These are phyloP conservation scores for Chironomus tepperi DNA, from an alignment of 1,140 invertebrate species.

Conservation along the genomic window DNA sequence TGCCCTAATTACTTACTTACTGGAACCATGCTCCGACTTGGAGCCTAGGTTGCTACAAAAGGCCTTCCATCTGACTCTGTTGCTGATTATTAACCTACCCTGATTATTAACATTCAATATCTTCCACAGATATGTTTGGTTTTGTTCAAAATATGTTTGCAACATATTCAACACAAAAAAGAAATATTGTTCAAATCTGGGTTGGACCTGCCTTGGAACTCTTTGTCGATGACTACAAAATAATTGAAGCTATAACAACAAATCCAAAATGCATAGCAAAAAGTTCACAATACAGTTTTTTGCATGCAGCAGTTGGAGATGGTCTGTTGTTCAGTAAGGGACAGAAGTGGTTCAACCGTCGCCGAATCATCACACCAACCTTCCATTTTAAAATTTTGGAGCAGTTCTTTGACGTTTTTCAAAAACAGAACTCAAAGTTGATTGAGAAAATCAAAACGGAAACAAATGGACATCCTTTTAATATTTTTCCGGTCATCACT, in stretches of 20 bases:
- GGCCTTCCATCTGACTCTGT: too few relatives aligned
- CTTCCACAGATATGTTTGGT: not conserved
- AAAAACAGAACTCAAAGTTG: constrained; percentile 42
- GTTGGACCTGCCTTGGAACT: not conserved
- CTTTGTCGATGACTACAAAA: not conserved
- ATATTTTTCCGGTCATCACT: not conserved
- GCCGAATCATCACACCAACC: constrained; percentile 65
- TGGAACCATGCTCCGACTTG: too few relatives aligned
- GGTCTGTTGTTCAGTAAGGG: not conserved
- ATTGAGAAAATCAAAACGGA: constrained; percentile 47
- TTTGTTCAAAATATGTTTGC: not conserved
- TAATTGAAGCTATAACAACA: not conserved
- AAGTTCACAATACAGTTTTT: constrained; percentile 20
- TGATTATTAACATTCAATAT: too few relatives aligned
- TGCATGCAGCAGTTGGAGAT: not conserved
- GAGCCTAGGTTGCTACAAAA: too few relatives aligned
- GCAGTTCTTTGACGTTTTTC: constrained; percentile 52
- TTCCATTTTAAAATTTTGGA: constrained; percentile 69
- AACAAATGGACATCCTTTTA: not conserved
- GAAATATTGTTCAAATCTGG: not conserved
- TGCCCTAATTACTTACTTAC: too few relatives aligned
- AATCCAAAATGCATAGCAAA: not conserved
- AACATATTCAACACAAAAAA: not conserved
- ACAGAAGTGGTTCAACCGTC: constrained; percentile 52
- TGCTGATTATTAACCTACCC: too few relatives aligned